Evolutionary conservation across 1,140 invertebrate species (phyloP), one percentile per base, ranked within the genome.

Genomic region (Globodera ellingtonae): DNA sequence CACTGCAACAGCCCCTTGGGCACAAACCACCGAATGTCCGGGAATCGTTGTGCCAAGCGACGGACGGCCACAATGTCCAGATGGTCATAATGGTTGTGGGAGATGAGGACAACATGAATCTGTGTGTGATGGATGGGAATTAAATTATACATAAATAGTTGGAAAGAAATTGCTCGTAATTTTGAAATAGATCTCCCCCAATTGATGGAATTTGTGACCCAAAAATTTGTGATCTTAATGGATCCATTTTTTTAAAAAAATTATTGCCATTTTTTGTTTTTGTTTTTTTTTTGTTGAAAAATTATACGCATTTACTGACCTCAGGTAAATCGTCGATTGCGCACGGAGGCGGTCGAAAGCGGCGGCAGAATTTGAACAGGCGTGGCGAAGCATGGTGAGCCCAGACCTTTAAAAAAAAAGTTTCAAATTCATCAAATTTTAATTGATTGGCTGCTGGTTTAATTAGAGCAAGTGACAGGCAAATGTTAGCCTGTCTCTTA

Each of bases 41-140:
- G 72, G 50, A 87, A 87, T 24, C 66, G 76, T 50, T 44, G 59
- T 10, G 84, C 83, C 21, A 85, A 46, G 4, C 46, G 21, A 65
- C 73, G 62, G 2, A 85, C 82, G 21, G 84, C 84, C 18, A 21
- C 50, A 18, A 56, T 3, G 72, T 86, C 85, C 24, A 86, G 71
- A 81, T 85, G 84, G 65, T 85, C 84, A 44, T 85, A 85, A 62
- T 85, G 84, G 46, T 85, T 87, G 69, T 85, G 84, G 48, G 83
- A 85, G 52, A 85, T 85, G 44, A 85, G 72, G 15, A 56, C 85
- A 46, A 85, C 75, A 71, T 86, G 46, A 8, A 85, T 47, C 82
- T 86, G 9, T 83, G 9, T 83, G 83, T 35, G 46, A 15, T 18
- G 48, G 24, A 44, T 10, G 6, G 65, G n/a, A 82, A 69, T 13